These are phyloP conservation scores for Tachuris rubrigastra DNA, from an alignment of 2,113 vertebrate species.

Conservation along the genomic window DNA sequence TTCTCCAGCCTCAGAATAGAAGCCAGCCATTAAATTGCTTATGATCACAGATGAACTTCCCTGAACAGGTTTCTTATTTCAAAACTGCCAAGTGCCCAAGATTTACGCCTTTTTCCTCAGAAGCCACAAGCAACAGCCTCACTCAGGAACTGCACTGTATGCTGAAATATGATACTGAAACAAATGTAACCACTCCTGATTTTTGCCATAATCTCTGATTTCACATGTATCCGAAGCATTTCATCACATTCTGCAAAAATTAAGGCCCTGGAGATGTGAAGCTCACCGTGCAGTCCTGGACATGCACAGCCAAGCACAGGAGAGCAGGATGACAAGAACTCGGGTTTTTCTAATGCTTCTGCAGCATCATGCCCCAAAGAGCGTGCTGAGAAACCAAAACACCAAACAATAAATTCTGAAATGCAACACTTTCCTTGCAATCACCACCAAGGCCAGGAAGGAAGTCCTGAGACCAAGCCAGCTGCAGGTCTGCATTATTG, in stretches of 20 bases:
- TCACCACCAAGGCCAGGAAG: not conserved
- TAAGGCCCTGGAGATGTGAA: not conserved
- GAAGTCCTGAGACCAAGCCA: not conserved
- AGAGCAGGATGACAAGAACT: not conserved
- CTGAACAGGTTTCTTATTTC: not conserved
- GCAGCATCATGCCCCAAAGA: not conserved
- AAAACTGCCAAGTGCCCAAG: not conserved
- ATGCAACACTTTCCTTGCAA: not conserved
- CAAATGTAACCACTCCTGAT: not conserved
- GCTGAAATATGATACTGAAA: not conserved
- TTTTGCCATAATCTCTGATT: not conserved
- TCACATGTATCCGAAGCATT: accelerated
- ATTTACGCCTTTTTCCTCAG: not conserved
- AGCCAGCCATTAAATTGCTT: not conserved
- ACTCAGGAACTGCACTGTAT: not conserved
- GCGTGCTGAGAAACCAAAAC: not conserved
- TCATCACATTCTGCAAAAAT: not conserved
- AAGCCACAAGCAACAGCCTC: not conserved
- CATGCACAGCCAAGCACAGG: not conserved
- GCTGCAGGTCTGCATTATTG: not conserved
- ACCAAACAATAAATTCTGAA: not conserved
- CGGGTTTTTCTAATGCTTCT: not conserved
- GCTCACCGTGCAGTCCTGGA: accelerated
- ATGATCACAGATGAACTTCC: not conserved
- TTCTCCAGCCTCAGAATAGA: not conserved